These are phyloP conservation scores for Haplochromis burtoni DNA, from an alignment of 2,113 vertebrate genomes.

Conservation along the genomic window DNA sequence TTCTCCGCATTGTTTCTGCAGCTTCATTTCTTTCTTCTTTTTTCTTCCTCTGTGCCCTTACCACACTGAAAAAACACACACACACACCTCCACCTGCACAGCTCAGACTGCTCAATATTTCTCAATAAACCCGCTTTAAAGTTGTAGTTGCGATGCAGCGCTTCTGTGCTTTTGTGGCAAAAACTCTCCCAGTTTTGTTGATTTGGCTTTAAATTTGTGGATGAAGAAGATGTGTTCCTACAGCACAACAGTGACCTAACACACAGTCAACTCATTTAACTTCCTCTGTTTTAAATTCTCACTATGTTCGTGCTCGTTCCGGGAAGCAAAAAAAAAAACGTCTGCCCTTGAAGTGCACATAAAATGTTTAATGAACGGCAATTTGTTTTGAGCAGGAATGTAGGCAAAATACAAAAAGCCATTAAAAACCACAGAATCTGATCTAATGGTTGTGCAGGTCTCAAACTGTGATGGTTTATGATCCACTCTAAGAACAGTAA, in stretches of 20 bases:
- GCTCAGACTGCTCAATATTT: neutral
- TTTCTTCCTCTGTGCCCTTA: neutral
- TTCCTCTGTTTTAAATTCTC: neutral
- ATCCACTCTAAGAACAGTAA: neutral
- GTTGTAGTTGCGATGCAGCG: neutral
- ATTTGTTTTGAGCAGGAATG: neutral
- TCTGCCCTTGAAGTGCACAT: neutral
- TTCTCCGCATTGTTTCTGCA: neutral
- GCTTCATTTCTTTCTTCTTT: neutral
- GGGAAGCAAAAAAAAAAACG: neutral
- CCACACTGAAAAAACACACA: neutral
- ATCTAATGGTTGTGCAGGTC: neutral
- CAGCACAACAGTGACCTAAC: neutral
- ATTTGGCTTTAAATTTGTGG: neutral
- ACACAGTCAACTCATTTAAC: neutral
- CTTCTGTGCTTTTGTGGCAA: neutral
- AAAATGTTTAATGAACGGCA: neutral
- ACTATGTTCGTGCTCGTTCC: neutral
- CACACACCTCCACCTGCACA: neutral
- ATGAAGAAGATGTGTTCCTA: neutral
- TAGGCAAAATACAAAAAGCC: neutral
- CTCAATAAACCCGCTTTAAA: neutral
- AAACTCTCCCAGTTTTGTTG: neutral
- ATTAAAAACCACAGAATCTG: neutral
- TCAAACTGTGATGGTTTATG: neutral